Percentiles rank a stretch among this genome's conserved stretches.
Conservation (phyloP, 2,113 vertebrate species). For the Haemorhous mexicanus region DNA sequence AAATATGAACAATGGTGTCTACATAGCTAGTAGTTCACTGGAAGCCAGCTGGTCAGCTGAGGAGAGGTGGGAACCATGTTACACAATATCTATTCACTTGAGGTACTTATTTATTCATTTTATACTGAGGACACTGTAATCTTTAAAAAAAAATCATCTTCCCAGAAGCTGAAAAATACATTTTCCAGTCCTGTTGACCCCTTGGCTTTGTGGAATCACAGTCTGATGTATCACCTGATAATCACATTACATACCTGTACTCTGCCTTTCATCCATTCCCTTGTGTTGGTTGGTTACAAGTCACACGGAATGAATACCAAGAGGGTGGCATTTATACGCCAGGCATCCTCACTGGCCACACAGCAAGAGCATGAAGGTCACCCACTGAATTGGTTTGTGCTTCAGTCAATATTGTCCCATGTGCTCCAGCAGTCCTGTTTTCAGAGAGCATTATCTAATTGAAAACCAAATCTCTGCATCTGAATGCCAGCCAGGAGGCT, state of each 20-base stretch:
- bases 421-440: conserved; percentile 52
- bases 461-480: conserved; percentile 49
- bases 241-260: conserved; percentile 59
- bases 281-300: background rate
- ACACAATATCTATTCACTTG: conserved; percentile 1
- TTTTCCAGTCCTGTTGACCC: conserved; percentile 58
- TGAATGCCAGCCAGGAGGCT: conserved; percentile 35
- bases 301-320: conserved; percentile 54
- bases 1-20: background rate
- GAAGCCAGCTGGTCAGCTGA: background rate
- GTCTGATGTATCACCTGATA: conserved; percentile 53
- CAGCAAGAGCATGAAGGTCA: conserved; percentile 59
- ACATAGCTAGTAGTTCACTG: background rate
- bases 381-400: conserved; percentile 41
- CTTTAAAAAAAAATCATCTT: conserved; percentile 36
- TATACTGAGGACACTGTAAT: background rate
- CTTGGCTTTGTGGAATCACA: conserved; percentile 51
- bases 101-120: background rate
- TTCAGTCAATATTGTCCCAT: conserved; percentile 66
- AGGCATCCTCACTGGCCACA: conserved; percentile 52
- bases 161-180: conserved; percentile 39
- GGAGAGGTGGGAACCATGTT: background rate
- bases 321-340: conserved; percentile 18
- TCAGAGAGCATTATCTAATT: conserved; percentile 58
- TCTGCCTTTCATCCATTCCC: conserved; percentile 49